These are phyloP conservation scores for Myanophis thanlyinensis DNA, from an alignment of 2,113 vertebrate species.

Conservation along the genomic window DNA sequence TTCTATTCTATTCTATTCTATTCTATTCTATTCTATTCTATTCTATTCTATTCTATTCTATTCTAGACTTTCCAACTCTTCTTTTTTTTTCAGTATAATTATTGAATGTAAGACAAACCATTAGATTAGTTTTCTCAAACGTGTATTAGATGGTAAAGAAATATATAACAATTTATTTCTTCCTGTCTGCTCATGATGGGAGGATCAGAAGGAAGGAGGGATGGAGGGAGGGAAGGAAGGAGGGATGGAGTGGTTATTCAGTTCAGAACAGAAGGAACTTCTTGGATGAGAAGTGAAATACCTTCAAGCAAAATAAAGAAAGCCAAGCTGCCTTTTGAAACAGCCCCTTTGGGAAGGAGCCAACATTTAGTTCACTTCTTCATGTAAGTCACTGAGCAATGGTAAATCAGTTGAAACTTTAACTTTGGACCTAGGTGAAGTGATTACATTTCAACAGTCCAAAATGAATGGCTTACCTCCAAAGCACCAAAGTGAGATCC, in stretches of 20 bases:
- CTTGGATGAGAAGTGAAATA: background rate
- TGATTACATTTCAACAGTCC: background rate
- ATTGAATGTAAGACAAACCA: background rate
- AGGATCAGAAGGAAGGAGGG: background rate
- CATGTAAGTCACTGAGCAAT: background rate
- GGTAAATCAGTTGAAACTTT: background rate
- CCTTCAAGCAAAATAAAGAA: background rate
- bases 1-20: too few relatives aligned
- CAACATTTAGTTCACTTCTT: background rate
- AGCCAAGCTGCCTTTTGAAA: background rate
- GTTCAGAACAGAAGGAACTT: background rate
- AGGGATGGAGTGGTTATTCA: background rate
- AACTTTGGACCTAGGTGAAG: background rate
- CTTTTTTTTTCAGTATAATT: background rate
- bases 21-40: too few relatives aligned
- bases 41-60: too few relatives aligned
- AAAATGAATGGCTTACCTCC: background rate
- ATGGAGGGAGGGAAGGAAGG: background rate
- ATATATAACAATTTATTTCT: background rate
- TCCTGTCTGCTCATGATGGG: background rate
- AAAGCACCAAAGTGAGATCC: background rate
- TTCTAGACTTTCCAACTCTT: slow-evolving; percentile 31
- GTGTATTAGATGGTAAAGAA: background rate
- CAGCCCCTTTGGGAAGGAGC: background rate
- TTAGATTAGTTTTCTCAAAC: background rate